A percentile compares a stretch with the other conserved stretches of the same genome.
Evolutionary conservation across 30 jellyfish, hydroid and myxozoan genomes (phyloP).

Genomic region (Rhopilema esculentum): DNA sequence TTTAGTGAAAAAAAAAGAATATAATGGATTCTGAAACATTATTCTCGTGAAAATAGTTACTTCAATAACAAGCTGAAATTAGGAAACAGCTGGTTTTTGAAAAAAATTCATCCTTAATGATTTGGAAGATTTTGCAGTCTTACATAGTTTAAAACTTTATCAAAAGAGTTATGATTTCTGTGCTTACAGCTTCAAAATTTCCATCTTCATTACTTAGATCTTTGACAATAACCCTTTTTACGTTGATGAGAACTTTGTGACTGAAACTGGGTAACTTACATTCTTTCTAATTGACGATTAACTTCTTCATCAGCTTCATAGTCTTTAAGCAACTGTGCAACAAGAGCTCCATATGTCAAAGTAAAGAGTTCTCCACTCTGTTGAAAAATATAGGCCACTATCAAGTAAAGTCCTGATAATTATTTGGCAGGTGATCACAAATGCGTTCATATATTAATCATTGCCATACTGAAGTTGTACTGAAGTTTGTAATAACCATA

Average conservation of each 20-base stretch:
- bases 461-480: too few species aligned
- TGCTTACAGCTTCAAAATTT: not conserved
- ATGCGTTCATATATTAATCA: too few species aligned
- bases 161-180: not conserved
- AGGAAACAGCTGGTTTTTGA: too few species aligned
- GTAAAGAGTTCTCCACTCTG: slow-evolving; percentile 99
- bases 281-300: slow-evolving; percentile 91
- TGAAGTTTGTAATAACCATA: too few species aligned
- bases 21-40: too few species aligned
- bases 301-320: slow-evolving; percentile 96
- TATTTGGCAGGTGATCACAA: too few species aligned
- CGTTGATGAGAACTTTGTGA: not conserved
- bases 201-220: not conserved
- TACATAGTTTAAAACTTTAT: too few species aligned
- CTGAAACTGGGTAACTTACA: slow-evolving; percentile 56
- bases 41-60: too few species aligned
- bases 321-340: slow-evolving; percentile 90
- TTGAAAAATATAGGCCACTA: not conserved
- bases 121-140: too few species aligned
- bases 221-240: not conserved
- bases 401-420: not conserved
- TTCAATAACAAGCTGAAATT: too few species aligned
- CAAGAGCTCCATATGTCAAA: slow-evolving; percentile 99
- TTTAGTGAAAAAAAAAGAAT: too few species aligned
- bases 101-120: too few species aligned